These are phyloP conservation scores for Ctenosaura bakeri DNA, from an alignment of 2,797 vertebrate species.

Conservation along the genomic window DNA sequence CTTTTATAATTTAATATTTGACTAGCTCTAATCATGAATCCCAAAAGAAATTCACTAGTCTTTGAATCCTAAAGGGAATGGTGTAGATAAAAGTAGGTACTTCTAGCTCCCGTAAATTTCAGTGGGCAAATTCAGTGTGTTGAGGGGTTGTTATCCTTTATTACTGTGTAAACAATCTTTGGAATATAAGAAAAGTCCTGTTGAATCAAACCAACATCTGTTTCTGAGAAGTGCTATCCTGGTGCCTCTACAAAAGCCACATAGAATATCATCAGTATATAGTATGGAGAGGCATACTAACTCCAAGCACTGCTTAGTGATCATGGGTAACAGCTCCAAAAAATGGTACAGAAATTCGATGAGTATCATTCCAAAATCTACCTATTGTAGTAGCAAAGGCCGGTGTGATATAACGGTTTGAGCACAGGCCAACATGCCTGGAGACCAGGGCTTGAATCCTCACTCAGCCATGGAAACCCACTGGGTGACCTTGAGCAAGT, in stretches of 20 bases:
- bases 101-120: not conserved
- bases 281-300: not conserved
- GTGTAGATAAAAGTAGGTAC: not conserved
- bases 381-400: too few species aligned
- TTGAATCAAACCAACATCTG: not conserved
- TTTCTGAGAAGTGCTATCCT: not conserved
- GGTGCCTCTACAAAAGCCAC: not conserved
- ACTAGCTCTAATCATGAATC: not conserved
- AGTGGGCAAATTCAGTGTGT: not conserved
- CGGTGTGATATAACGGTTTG: too few species aligned
- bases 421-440: too few species aligned
- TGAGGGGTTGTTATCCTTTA: not conserved
- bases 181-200: not conserved
- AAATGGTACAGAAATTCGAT: not conserved
- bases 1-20: constrained; percentile 9
- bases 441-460: too few species aligned
- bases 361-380: too few species aligned
- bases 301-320: not conserved
- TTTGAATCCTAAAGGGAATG: constrained; percentile 20
- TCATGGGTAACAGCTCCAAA: not conserved
- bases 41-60: constrained; percentile 12
- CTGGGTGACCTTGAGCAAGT: too few species aligned
- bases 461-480: too few species aligned
- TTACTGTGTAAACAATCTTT: not conserved
- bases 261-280: not conserved